Evolutionary conservation across 1,140 invertebrate genomes (phyloP), one percentile per base, ranked within the genome.

Genomic region (Drosophila persimilis): DNA sequence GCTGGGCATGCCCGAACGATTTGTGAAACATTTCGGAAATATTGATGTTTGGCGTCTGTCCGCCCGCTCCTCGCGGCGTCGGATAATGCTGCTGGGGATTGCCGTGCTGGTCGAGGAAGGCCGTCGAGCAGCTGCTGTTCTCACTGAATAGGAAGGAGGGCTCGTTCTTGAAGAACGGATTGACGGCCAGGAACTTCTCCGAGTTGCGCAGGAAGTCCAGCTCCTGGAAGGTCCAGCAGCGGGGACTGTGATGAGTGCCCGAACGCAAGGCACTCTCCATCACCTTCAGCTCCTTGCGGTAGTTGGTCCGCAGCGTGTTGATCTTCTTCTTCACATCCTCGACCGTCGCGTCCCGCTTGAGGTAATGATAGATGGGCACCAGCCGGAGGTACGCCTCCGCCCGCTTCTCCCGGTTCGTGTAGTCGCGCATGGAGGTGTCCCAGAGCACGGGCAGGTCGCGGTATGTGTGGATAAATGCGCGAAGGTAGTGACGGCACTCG

Each of bases 311-410:
- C 50, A 91, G 54, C 0, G 90, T 90, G 20, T 91, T 91, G 6
- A 91, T 91, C 60, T 91, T 91, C 35, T 91, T 91, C 35, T 91
- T 91, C 6, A 91, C 90, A 54, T 91, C 90, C 60, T 90, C 83
- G 2, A 91, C 80, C 6, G 80, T 90, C 35, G 90, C 90, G 50
- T 91, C 90, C 1, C 86, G 65, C 44, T 90, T 90, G 0, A 91
- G 72, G 24, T 90, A 90, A 4, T 84, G 86, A 29, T 91, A 91
- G 13, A 90, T 90, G 62, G 89, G 90, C 56, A 91, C 89, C 35
- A 91, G 62, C 4, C 84, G 70, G 11, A 80, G 70, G 48, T 91
- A 91, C 1, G 90, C 90, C 55, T 91, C 89, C 7, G 90, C 83
- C 1, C 90, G 64, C 43, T 91, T 91, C 41, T 91, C 90, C 6